A percentile compares a stretch with the other conserved stretches of the same genome.
These are phyloP conservation scores for Gandaritis pyraliata DNA, from an alignment of 2,888 invertebrate species.

Conservation along the genomic window DNA sequence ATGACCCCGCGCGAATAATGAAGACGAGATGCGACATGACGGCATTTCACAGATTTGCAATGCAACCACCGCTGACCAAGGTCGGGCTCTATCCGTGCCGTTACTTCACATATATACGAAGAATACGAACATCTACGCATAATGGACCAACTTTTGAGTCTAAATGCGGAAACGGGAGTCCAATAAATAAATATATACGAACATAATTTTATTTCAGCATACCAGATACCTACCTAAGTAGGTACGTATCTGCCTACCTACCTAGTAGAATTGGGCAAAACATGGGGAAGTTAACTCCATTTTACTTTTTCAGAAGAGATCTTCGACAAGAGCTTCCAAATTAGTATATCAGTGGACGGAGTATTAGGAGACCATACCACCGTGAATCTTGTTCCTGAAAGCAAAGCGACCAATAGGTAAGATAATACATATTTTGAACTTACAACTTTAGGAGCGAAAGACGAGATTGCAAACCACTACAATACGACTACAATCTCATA, in stretches of 20 bases:
- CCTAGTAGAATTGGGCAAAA: too few relatives aligned
- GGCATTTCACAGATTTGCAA: slow-evolving; percentile 28
- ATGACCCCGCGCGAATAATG: slow-evolving; percentile 29
- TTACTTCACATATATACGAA: background rate
- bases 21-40: slow-evolving; percentile 20
- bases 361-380: slow-evolving; percentile 90
- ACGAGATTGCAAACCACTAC: too few relatives aligned
- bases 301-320: slow-evolving; percentile 89
- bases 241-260: too few relatives aligned
- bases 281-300: too few relatives aligned
- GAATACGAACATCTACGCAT: too few relatives aligned
- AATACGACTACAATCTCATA: too few relatives aligned
- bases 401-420: slow-evolving; percentile 88
- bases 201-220: background rate
- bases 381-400: slow-evolving; percentile 86
- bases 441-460: too few relatives aligned
- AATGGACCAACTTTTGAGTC: too few relatives aligned
- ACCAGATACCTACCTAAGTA: too few relatives aligned
- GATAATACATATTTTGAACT: background rate
- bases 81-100: background rate
- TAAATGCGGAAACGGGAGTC: too few relatives aligned
- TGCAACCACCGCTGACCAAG: slow-evolving; percentile 21
- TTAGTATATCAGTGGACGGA: slow-evolving; percentile 93
- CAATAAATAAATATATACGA: too few relatives aligned
- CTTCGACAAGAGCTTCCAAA: slow-evolving; percentile 94